phyloP scores from a whole-genome alignment of 2,113 vertebrate genomes.

The Hymenochirus boettgeri region DNA sequence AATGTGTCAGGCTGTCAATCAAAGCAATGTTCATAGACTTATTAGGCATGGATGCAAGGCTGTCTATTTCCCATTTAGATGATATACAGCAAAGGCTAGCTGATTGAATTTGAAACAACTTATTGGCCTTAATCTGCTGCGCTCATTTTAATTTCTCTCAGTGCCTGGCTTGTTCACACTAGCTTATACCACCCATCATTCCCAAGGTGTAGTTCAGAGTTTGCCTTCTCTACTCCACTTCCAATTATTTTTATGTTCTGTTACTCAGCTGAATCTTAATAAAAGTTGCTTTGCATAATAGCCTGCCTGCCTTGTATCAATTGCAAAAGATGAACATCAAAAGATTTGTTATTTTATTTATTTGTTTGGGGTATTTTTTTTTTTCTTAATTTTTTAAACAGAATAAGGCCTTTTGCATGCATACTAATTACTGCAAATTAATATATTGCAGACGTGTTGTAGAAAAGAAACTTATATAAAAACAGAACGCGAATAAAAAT shows the following conservation, averaged over 20 bases:
- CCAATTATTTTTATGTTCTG: conserved; percentile 40
- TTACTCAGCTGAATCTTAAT: conserved; percentile 36
- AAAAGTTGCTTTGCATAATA: conserved; percentile 20
- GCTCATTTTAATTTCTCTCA: conserved; percentile 8
- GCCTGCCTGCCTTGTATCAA: conserved; percentile 2
- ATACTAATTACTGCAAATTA: no score
- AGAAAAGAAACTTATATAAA: no score
- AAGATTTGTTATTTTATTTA: no score
- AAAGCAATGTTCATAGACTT: conserved; percentile 24
- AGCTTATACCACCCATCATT: neutral
- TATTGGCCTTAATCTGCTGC: conserved; percentile 37
- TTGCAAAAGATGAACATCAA: no score
- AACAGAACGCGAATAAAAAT: no score
- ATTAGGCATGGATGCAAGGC: conserved; percentile 30
- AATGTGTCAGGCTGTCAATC: conserved; percentile 33
- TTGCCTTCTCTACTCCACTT: conserved; percentile 23
- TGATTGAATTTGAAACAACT: conserved; percentile 29
- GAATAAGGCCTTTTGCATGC: no score
- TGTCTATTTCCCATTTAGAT: conserved; percentile 39
- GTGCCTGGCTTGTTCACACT: conserved; percentile 19
- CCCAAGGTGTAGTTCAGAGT: conserved; percentile 11
- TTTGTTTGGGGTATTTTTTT: no score
- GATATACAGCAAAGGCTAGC: conserved; percentile 20
- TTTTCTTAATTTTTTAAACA: no score
- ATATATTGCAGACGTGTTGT: no score